phyloP scores from a whole-genome alignment of 2,797 vertebrate genomes.

The Eulemur albifrons region DNA sequence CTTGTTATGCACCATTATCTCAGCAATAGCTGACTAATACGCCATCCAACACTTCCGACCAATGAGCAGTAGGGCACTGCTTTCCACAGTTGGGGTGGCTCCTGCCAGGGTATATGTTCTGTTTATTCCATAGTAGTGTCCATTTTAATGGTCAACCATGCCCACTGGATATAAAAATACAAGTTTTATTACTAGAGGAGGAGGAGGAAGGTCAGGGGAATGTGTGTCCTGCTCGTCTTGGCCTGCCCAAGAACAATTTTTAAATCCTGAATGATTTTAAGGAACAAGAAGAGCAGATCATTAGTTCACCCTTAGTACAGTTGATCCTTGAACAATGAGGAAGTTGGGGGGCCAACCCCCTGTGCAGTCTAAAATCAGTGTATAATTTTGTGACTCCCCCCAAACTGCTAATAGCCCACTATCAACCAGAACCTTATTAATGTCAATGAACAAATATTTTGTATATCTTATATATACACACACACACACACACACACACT shows the following conservation, averaged over 20 bases:
- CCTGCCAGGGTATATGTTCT: too few relatives aligned
- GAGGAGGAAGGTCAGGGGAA: background rate
- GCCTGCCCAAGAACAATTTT: background rate
- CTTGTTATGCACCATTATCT: background rate
- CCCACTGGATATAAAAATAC: background rate
- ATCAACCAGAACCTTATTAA: too few relatives aligned
- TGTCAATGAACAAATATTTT: background rate
- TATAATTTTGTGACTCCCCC: too few relatives aligned
- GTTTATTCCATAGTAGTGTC: background rate
- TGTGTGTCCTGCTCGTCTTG: background rate
- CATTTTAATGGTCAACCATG: background rate
- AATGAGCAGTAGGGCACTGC: background rate
- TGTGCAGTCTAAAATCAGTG: too few relatives aligned
- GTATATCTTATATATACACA: too few relatives aligned
- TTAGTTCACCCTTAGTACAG: background rate
- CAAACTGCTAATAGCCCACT: too few relatives aligned
- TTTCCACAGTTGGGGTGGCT: background rate
- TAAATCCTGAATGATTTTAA: background rate
- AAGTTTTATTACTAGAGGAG: background rate
- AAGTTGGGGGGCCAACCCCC: background rate
- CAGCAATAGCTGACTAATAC: background rate
- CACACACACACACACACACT: background rate
- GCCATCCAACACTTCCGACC: background rate
- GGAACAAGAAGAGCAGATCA: background rate
- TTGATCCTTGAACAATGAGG: background rate